These are phyloP conservation scores for Brassicogethes aeneus DNA, from an alignment of 2,888 invertebrate genomes.

Conservation along the genomic window DNA sequence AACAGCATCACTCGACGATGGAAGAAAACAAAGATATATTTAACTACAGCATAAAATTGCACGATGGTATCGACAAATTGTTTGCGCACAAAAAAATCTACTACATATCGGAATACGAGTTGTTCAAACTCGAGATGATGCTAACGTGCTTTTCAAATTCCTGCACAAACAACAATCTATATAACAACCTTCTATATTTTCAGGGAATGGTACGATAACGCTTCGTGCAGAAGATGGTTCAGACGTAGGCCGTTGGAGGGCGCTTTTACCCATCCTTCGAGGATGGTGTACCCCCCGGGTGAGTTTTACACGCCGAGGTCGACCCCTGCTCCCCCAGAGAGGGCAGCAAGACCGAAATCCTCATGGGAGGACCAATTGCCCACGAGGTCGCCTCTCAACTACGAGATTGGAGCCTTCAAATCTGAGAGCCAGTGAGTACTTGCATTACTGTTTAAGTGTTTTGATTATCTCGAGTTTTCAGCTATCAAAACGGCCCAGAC, in stretches of 20 bases:
- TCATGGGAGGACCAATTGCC: slow-evolving; percentile 66
- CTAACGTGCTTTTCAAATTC: slow-evolving; percentile 14
- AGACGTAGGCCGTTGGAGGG: slow-evolving; percentile 73
- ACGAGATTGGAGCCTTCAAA: slow-evolving; percentile 70
- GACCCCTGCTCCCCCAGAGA: slow-evolving; percentile 53
- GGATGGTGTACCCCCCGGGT: slow-evolving; percentile 89
- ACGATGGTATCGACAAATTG: slow-evolving; percentile 19
- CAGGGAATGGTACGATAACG: slow-evolving; percentile 84
- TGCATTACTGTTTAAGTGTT: slow-evolving; percentile 1
- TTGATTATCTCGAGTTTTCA: slow-evolving; percentile 30
- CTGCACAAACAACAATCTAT: neutral
- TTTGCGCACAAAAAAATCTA: slow-evolving; percentile 20
- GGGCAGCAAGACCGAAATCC: slow-evolving; percentile 41
- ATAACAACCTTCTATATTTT: neutral
- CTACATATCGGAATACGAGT: slow-evolving; percentile 20
- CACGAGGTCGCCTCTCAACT: slow-evolving; percentile 71
- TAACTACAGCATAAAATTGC: slow-evolving; percentile 19
- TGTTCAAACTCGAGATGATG: slow-evolving; percentile 20
- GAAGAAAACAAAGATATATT: slow-evolving; percentile 14
- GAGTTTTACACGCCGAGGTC: slow-evolving; percentile 72
- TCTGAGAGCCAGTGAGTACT: slow-evolving; percentile 77
- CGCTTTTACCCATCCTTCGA: slow-evolving; percentile 84
- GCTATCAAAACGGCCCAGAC: slow-evolving; percentile 95
- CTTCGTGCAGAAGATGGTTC: slow-evolving; percentile 80
- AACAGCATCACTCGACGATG: neutral